A percentile compares a stretch with the other conserved stretches of the same genome.
These are phyloP conservation scores for Vesta saturnalis DNA, from an alignment of 2,888 invertebrate species.

Conservation along the genomic window DNA sequence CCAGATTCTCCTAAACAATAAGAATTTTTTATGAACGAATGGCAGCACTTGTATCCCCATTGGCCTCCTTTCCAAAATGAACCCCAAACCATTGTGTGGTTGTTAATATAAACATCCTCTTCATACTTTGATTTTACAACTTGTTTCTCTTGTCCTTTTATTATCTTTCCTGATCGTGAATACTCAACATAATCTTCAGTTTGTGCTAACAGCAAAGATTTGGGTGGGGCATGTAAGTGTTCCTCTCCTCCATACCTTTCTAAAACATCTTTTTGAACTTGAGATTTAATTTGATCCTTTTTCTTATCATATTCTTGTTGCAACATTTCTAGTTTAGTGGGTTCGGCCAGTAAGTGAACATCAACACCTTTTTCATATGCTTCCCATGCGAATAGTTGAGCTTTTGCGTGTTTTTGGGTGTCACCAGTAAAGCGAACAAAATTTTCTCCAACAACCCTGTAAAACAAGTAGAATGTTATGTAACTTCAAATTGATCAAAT, in stretches of 20 bases:
- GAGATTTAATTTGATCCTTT: slow-evolving; percentile 88
- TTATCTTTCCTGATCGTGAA: slow-evolving; percentile 89
- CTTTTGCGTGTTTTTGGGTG: slow-evolving; percentile 87
- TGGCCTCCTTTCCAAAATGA: slow-evolving; percentile 92
- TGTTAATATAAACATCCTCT: slow-evolving; percentile 91
- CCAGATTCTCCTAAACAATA: slow-evolving; percentile 87
- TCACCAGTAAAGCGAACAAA: slow-evolving; percentile 95
- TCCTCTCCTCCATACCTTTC: slow-evolving; percentile 96
- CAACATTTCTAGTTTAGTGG: slow-evolving; percentile 93
- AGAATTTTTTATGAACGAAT: slow-evolving; percentile 89
- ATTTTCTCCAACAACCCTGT: slow-evolving; percentile 92
- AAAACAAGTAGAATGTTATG: too few species aligned
- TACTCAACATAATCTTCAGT: slow-evolving; percentile 97
- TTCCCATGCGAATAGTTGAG: slow-evolving; percentile 98
- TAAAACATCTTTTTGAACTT: slow-evolving; percentile 85
- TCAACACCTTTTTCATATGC: slow-evolving; percentile 93
- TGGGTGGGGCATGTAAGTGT: slow-evolving; percentile 87
- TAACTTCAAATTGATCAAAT: too few species aligned
- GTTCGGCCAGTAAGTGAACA: slow-evolving; percentile 96
- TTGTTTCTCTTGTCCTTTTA: slow-evolving; percentile 88
- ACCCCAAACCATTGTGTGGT: slow-evolving; percentile 96
- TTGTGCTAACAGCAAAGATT: slow-evolving; percentile 90
- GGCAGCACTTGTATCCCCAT: slow-evolving; percentile 98
- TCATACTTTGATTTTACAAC: slow-evolving; percentile 89
- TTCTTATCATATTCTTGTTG: slow-evolving; percentile 90